Percentiles rank a stretch among this genome's conserved stretches.
These are phyloP conservation scores for Protonemura montana DNA, from an alignment of 2,888 invertebrate genomes.

Conservation along the genomic window DNA sequence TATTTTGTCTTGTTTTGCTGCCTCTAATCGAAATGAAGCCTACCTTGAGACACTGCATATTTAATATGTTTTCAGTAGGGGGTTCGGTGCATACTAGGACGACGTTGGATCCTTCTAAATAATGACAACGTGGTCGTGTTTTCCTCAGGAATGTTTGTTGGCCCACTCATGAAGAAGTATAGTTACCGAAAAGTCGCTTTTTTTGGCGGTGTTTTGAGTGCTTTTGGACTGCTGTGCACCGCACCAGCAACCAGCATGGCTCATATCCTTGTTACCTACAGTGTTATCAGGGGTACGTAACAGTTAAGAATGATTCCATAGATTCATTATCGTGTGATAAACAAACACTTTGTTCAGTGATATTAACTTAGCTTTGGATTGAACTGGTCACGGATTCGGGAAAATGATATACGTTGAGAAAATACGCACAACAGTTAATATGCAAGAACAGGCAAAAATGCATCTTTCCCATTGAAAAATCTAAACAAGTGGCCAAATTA, in stretches of 20 bases:
- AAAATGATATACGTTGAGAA: too few relatives aligned
- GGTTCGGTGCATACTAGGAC: background rate
- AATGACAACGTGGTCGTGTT: background rate
- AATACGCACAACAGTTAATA: too few relatives aligned
- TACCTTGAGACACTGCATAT: background rate
- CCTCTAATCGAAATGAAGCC: background rate
- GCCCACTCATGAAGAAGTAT: conserved; percentile 77
- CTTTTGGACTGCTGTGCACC: conserved; percentile 71
- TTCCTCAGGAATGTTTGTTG: conserved; percentile 69
- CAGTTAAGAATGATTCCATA: background rate
- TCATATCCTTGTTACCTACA: conserved; percentile 75
- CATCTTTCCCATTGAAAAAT: too few relatives aligned
- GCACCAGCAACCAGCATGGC: conserved; percentile 75
- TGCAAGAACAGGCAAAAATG: too few relatives aligned
- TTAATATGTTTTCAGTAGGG: background rate
- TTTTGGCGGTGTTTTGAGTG: conserved; percentile 72
- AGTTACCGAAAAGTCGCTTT: conserved; percentile 76
- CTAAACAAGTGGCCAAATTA: too few relatives aligned
- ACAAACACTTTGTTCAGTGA: too few relatives aligned
- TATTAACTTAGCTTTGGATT: too few relatives aligned
- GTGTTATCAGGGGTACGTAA: conserved; percentile 76
- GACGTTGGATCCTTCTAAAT: background rate
- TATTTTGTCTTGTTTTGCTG: background rate
- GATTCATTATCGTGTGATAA: background rate
- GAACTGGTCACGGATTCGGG: too few relatives aligned